phyloP scores from a whole-genome alignment of 2,888 invertebrate genomes.

The Galerucella nymphaeae region DNA sequence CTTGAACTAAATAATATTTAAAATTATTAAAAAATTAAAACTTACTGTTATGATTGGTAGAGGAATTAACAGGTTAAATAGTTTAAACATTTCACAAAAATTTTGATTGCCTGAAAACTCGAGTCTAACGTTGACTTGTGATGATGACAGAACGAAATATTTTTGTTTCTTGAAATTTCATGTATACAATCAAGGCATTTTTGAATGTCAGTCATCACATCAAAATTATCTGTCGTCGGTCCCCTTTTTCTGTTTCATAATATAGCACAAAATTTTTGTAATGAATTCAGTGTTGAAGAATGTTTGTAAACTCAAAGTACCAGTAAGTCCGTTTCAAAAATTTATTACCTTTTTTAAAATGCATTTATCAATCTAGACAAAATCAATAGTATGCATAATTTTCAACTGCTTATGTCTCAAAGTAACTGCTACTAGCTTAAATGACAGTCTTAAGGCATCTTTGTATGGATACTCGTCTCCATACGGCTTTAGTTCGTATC shows the following conservation, averaged over 20 bases:
- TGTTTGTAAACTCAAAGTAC: conserved; percentile 46
- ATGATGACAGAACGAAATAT: conserved; percentile 13
- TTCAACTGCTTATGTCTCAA: too few relatives aligned
- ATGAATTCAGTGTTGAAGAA: conserved; percentile 52
- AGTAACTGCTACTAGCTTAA: too few relatives aligned
- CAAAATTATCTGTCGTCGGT: conserved; percentile 51
- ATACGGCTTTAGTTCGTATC: too few relatives aligned
- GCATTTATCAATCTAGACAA: background rate
- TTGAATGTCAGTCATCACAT: conserved; percentile 41
- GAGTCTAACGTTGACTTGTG: conserved; percentile 20
- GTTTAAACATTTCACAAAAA: conserved; percentile 16
- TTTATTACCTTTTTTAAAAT: background rate
- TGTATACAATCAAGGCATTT: conserved; percentile 35
- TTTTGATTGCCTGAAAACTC: conserved; percentile 32
- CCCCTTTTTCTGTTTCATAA: conserved; percentile 42
- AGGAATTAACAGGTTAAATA: conserved; percentile 4
- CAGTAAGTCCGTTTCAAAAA: conserved; percentile 44
- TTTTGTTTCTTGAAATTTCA: conserved; percentile 32
- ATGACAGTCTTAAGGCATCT: too few relatives aligned
- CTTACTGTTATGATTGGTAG: background rate
- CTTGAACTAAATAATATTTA: background rate
- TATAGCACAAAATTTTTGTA: conserved; percentile 50
- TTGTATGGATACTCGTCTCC: too few relatives aligned
- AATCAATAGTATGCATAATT: background rate
- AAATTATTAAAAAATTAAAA: background rate